Conservation (phyloP, 1,140 invertebrate genomes). For the Drosophila kikkawai region DNA sequence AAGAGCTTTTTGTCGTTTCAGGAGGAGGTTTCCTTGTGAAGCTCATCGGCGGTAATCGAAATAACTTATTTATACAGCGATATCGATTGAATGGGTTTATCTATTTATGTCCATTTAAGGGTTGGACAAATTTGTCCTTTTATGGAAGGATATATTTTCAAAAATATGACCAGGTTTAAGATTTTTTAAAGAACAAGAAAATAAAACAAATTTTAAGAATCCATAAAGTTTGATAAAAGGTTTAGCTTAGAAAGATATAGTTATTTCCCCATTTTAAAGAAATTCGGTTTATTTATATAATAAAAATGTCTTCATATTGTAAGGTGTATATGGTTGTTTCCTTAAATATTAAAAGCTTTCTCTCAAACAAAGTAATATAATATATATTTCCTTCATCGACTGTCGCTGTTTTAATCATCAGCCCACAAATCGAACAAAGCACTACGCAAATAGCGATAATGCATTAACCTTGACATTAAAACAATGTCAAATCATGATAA, state of each 20-base stretch:
- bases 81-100: slow-evolving; percentile 35
- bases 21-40: background rate
- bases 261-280: too few species aligned
- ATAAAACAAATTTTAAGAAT: too few species aligned
- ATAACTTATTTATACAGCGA: slow-evolving; percentile 37
- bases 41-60: slow-evolving; percentile 20
- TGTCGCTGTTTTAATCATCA: slow-evolving; percentile 5
- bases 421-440: slow-evolving; percentile 11
- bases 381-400: background rate
- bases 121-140: background rate
- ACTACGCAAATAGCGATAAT: slow-evolving; percentile 21
- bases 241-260: too few species aligned
- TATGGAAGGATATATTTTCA: too few species aligned
- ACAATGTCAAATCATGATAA: slow-evolving; percentile 51
- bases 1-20: slow-evolving; percentile 8
- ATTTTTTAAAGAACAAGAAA: background rate
- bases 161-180: background rate
- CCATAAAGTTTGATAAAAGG: too few species aligned
- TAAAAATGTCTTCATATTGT: too few species aligned
- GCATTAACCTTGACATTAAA: slow-evolving; percentile 54
- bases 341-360: background rate
- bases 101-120: slow-evolving; percentile 24
- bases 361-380: background rate
- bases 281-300: too few species aligned
- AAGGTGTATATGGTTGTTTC: too few species aligned